A percentile compares a stretch with the other conserved stretches of the same genome.
phyloP scores from a whole-genome alignment of 2,113 vertebrate species.

The Proteles cristata region DNA sequence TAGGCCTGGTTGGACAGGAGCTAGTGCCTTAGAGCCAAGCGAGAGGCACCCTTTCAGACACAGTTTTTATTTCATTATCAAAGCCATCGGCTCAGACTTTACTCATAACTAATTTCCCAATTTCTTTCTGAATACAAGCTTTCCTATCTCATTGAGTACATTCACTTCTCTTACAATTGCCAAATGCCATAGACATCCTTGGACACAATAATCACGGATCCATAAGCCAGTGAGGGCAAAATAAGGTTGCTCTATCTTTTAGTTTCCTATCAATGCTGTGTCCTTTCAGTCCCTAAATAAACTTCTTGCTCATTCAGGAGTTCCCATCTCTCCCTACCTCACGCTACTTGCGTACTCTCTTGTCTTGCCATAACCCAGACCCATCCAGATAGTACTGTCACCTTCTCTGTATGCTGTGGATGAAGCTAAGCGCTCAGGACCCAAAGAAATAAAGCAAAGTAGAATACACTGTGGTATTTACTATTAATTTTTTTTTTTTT shows the following conservation, averaged over 20 bases:
- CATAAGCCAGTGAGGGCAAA: not conserved
- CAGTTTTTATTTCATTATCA: not conserved
- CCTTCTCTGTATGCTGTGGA: not conserved
- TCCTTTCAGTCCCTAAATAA: not conserved
- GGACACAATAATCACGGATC: not conserved
- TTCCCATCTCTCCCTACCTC: not conserved
- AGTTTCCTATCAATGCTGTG: not conserved
- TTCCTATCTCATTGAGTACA: not conserved
- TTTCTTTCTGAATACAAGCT: not conserved
- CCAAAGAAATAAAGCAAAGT: not conserved
- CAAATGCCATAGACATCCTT: not conserved
- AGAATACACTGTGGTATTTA: not conserved
- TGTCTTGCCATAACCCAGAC: not conserved
- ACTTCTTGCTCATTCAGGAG: not conserved
- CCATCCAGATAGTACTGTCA: not conserved
- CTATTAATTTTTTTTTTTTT: not conserved
- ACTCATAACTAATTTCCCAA: not conserved
- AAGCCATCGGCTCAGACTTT: not conserved
- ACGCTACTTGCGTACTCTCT: not conserved
- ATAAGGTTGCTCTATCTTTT: not conserved
- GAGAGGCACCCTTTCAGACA: not conserved
- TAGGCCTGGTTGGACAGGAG: not conserved
- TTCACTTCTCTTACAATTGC: not conserved
- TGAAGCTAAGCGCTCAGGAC: not conserved
- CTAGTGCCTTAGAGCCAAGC: not conserved